These are phyloP conservation scores for Caerostris extrusa DNA, from an alignment of 1,140 invertebrate species.

Conservation along the genomic window DNA sequence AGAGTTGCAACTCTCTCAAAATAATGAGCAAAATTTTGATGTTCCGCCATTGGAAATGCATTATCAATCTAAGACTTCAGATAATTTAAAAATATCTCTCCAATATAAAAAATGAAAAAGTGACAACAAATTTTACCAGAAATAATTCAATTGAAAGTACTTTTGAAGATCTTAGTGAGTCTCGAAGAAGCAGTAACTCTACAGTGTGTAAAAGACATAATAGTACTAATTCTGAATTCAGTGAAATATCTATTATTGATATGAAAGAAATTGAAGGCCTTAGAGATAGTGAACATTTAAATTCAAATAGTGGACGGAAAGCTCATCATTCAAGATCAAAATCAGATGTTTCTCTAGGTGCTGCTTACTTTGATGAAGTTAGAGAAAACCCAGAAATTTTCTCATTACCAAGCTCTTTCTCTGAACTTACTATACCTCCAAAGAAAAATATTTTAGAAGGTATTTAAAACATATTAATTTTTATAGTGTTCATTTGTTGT, in stretches of 20 bases:
- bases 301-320: not conserved
- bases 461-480: not conserved
- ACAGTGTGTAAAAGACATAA: constrained; percentile 41
- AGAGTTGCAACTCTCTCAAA: not conserved
- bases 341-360: constrained; percentile 51
- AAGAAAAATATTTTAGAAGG: constrained; percentile 73
- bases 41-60: no score
- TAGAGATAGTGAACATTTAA: not conserved
- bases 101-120: constrained; percentile 1
- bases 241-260: constrained; percentile 54
- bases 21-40: not conserved
- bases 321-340: constrained; percentile 67
- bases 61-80: not conserved
- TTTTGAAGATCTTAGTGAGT: not conserved
- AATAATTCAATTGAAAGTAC: not conserved
- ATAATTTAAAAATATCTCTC: not conserved
- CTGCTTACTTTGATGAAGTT: not conserved
- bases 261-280: constrained; percentile 44
- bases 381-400: constrained; percentile 26
- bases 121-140: not conserved
- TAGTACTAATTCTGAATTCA: constrained; percentile 61
- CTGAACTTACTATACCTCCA: not conserved
- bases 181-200: constrained; percentile 57
- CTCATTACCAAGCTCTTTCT: constrained; percentile 66
- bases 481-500: no score